Evolutionary conservation across 2,113 vertebrate species (phyloP).

Genomic region (Spea bombifrons): DNA sequence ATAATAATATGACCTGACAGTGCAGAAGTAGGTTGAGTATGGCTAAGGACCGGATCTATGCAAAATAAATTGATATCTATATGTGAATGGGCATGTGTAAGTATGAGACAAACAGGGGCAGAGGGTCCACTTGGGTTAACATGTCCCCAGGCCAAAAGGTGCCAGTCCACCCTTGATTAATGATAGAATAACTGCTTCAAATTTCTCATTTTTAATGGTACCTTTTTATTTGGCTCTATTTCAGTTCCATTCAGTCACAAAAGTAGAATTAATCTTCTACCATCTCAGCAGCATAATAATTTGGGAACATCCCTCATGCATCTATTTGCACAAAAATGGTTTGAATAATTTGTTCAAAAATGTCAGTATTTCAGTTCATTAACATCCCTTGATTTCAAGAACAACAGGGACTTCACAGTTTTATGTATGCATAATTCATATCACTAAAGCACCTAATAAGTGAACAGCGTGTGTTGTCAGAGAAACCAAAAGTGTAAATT

Average conservation of each 20-base stretch:
- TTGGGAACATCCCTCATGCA: neutral
- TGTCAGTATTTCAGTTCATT: conserved; percentile 16
- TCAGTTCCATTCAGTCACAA: conserved; percentile 5
- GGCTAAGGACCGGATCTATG: too few species aligned
- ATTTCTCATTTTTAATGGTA: neutral
- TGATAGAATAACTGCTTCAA: neutral
- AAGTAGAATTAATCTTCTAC: conserved; percentile 12
- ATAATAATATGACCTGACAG: too few species aligned
- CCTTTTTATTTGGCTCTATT: neutral
- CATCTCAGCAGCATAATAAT: neutral
- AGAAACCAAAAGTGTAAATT: neutral
- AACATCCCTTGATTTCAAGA: neutral
- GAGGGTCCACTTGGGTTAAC: too few species aligned
- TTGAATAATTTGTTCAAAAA: conserved; percentile 1
- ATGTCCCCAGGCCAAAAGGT: too few species aligned
- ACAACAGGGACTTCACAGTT: neutral
- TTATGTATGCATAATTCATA: conserved; percentile 1
- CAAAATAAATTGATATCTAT: too few species aligned
- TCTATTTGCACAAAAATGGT: neutral
- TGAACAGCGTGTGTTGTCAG: neutral
- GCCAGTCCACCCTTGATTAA: too few species aligned
- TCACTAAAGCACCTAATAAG: conserved; percentile 1
- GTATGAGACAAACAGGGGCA: too few species aligned
- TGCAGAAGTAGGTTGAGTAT: too few species aligned
- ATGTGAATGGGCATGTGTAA: too few species aligned